Conservation (phyloP, 1,140 invertebrate species). For the Hestina assimilis region DNA sequence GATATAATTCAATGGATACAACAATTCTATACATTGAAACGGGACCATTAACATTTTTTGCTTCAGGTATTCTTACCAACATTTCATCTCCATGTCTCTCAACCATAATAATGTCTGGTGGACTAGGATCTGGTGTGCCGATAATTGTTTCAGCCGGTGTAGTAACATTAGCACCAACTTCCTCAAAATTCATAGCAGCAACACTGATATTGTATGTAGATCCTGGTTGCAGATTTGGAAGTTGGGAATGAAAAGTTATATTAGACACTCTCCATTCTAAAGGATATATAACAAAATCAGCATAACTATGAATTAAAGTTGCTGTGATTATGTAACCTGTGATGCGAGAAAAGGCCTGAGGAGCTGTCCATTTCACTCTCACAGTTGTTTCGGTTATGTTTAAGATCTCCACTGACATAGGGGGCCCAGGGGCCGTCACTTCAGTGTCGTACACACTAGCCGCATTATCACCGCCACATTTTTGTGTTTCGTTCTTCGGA, state of each 20-base stretch:
- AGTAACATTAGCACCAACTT: conserved; percentile 79
- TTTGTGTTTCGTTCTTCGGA: conserved; percentile 76
- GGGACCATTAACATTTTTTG: conserved; percentile 86
- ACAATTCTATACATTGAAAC: conserved; percentile 85
- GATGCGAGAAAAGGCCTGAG: conserved; percentile 64
- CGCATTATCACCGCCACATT: conserved; percentile 76
- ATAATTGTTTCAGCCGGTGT: conserved; percentile 82
- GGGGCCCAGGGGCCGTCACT: conserved; percentile 64
- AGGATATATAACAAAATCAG: conserved; percentile 50
- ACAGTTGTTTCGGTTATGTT: conserved; percentile 78
- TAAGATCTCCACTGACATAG: conserved; percentile 63
- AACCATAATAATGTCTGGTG: conserved; percentile 81
- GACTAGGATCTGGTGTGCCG: conserved; percentile 83
- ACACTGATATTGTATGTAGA: conserved; percentile 86
- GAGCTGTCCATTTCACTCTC: conserved; percentile 69
- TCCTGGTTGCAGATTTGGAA: conserved; percentile 84
- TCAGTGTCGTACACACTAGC: conserved; percentile 79
- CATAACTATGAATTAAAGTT: conserved; percentile 70
- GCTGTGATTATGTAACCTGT: conserved; percentile 74
- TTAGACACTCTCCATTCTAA: conserved; percentile 76
- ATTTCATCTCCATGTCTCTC: conserved; percentile 79
- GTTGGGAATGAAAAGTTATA: conserved; percentile 67
- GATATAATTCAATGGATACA: conserved; percentile 82
- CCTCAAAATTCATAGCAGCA: conserved; percentile 80
- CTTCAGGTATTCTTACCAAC: conserved; percentile 80